Percentiles rank a stretch among this genome's conserved stretches.
Evolutionary conservation across 1,140 invertebrate species (phyloP).

Genomic region (Branchinecta lindahli): DNA sequence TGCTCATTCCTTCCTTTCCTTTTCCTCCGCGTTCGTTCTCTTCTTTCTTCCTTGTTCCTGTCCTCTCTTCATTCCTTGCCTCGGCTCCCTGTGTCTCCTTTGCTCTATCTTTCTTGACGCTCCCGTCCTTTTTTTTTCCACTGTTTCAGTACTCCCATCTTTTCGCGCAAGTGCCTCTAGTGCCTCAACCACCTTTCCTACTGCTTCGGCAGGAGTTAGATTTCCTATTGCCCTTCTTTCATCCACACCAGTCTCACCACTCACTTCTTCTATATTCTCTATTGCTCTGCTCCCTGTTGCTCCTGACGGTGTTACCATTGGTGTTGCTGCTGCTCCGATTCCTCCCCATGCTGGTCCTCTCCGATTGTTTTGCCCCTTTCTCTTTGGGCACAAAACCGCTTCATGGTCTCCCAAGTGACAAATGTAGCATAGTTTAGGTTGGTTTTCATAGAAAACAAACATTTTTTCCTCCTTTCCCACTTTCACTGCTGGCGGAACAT

Average conservation of each 20-base stretch:
- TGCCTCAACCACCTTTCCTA: not conserved
- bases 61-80: not conserved
- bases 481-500: not conserved
- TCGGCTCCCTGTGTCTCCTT: not conserved
- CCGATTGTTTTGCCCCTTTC: not conserved
- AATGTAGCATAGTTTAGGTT: not conserved
- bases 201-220: not conserved
- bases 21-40: not conserved
- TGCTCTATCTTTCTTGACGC: not conserved
- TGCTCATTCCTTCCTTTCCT: not conserved
- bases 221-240: not conserved
- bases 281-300: too few species aligned
- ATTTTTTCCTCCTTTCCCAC: not conserved
- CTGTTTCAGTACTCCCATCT: not conserved
- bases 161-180: not conserved
- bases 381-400: slow-evolving; percentile 3
- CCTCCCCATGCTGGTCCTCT: not conserved
- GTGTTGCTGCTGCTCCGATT: not conserved
- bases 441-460: slow-evolving; percentile 2
- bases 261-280: too few species aligned
- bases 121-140: not conserved
- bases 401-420: not conserved
- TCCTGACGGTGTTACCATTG: not conserved
- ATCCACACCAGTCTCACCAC: too few species aligned
- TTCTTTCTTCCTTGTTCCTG: not conserved